phyloP scores from a whole-genome alignment of 2,888 invertebrate genomes.

The Microdon myrmicae region DNA sequence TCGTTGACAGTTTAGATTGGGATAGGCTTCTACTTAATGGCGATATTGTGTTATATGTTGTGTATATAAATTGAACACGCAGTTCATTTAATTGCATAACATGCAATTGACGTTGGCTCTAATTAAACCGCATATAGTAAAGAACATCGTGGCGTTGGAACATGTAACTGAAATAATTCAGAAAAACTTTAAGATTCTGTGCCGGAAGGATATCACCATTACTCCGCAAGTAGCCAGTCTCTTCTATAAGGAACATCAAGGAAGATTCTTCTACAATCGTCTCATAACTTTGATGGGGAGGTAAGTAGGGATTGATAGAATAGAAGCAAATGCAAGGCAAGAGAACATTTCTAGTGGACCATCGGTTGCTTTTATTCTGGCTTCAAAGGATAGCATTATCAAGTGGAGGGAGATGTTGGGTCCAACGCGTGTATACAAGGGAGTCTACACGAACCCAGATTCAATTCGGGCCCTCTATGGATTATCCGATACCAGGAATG shows the following conservation, averaged over 20 bases:
- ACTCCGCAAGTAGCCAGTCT: constrained; percentile 73
- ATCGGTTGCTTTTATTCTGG: constrained; percentile 82
- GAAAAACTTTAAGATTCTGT: constrained; percentile 78
- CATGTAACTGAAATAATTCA: constrained; percentile 76
- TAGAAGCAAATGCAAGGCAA: constrained; percentile 3
- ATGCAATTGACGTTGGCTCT: constrained; percentile 84
- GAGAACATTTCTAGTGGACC: constrained; percentile 74
- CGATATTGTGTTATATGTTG: too few relatives aligned
- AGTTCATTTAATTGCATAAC: constrained; percentile 56
- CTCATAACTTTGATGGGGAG: constrained; percentile 84
- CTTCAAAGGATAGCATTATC: constrained; percentile 78
- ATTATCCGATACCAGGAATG: constrained; percentile 93
- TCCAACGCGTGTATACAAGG: constrained; percentile 87
- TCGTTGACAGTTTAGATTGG: too few relatives aligned
- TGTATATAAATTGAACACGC: too few relatives aligned
- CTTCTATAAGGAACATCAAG: constrained; percentile 86
- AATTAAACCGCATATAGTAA: constrained; percentile 86
- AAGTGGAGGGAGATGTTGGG: constrained; percentile 88
- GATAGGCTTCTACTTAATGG: too few relatives aligned
- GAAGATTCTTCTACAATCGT: constrained; percentile 85
- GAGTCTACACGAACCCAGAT: constrained; percentile 80
- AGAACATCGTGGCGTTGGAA: constrained; percentile 77
- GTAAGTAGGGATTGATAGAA: constrained; percentile 64
- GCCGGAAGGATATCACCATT: constrained; percentile 74
- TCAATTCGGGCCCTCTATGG: constrained; percentile 87